Conservation (phyloP, 2,888 invertebrate species). For the Pollenia angustigena region DNA sequence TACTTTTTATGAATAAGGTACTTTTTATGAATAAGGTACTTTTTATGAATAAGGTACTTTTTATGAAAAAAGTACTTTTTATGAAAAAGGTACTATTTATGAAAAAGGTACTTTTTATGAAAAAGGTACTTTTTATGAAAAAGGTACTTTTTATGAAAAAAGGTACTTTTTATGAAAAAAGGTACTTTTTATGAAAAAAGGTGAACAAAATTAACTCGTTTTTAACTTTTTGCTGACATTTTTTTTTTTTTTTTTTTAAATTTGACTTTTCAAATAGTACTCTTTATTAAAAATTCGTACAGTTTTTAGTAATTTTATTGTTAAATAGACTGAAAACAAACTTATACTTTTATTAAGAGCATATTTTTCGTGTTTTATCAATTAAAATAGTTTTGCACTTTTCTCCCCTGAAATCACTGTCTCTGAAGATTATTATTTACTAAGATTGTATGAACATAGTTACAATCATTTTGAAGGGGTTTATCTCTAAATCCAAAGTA, state of each 20-base stretch:
- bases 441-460: constrained; percentile 30
- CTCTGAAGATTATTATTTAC: constrained; percentile 25
- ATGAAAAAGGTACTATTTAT: not conserved
- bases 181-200: not conserved
- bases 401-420: constrained; percentile 15
- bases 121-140: not conserved
- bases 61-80: not conserved
- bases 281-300: too few species aligned
- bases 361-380: too few species aligned
- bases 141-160: not conserved
- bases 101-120: not conserved
- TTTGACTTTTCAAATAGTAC: too few species aligned
- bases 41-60: not conserved
- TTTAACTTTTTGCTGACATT: too few species aligned
- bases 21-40: not conserved
- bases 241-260: too few species aligned
- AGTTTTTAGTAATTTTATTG: too few species aligned
- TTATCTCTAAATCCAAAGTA: constrained; percentile 38
- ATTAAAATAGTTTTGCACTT: too few species aligned
- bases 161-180: too few species aligned
- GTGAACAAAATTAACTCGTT: too few species aligned
- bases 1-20: not conserved
- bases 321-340: too few species aligned
- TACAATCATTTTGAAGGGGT: not conserved
- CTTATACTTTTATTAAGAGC: too few species aligned